These are phyloP conservation scores for Tenthredo notha DNA, from an alignment of 2,888 invertebrate species.

Conservation along the genomic window DNA sequence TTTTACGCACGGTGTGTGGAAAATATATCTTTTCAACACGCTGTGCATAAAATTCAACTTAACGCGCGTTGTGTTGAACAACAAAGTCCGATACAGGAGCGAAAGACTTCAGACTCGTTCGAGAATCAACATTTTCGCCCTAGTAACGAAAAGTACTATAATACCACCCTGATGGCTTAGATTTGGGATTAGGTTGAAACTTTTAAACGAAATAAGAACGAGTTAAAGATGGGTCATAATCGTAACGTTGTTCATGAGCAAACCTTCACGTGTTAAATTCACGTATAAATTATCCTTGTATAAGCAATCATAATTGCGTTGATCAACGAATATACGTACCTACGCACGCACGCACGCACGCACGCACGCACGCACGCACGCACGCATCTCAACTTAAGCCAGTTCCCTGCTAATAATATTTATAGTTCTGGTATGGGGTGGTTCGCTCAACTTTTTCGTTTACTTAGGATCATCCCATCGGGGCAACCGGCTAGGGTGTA, in stretches of 20 bases:
- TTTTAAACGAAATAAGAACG: background rate
- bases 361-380: background rate
- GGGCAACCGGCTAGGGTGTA: background rate
- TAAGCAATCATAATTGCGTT: background rate
- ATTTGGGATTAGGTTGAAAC: background rate
- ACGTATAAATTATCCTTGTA: slow-evolving; percentile 16
- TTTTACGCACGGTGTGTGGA: too few species aligned
- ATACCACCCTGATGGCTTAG: background rate
- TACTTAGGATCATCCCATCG: slow-evolving; percentile 41
- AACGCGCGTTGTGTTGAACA: too few species aligned
- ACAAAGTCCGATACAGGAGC: too few species aligned
- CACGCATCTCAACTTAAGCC: slow-evolving; percentile 22
- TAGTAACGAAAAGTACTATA: too few species aligned
- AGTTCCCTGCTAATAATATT: slow-evolving; percentile 12
- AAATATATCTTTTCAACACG: too few species aligned
- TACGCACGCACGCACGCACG: background rate
- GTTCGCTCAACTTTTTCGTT: slow-evolving; percentile 41
- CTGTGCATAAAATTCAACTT: too few species aligned
- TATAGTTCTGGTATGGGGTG: slow-evolving; percentile 13
- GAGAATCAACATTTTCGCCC: too few species aligned
- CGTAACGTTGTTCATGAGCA: background rate
- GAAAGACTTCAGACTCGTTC: too few species aligned
- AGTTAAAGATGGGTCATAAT: background rate
- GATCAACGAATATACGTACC: background rate
- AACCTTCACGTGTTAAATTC: slow-evolving; percentile 1